Evolutionary conservation across 2,113 vertebrate genomes (phyloP).

Genomic region (Gymnarchus niloticus): DNA sequence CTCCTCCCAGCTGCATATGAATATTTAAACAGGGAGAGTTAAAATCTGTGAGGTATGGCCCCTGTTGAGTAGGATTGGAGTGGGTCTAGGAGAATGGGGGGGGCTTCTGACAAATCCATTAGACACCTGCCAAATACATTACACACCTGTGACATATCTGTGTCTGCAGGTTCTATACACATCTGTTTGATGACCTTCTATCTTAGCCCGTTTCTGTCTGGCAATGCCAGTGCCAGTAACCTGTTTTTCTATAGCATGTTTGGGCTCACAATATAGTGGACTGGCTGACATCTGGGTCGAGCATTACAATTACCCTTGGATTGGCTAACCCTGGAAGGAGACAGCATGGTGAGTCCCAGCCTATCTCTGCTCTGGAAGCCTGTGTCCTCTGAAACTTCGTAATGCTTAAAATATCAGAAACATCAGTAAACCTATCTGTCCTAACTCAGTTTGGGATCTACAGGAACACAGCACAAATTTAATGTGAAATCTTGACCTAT

Average conservation of each 20-base stretch:
- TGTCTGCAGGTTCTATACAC: conserved; percentile 48
- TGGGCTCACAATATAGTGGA: too few species aligned
- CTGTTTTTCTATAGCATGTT: too few species aligned
- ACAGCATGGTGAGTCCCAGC: not conserved
- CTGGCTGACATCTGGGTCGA: too few species aligned
- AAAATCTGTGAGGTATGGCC: conserved; percentile 50
- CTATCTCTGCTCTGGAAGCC: not conserved
- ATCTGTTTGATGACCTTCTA: conserved; percentile 53
- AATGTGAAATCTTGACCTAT: conserved; percentile 1
- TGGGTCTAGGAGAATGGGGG: conserved; percentile 15
- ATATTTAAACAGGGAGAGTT: conserved; percentile 56
- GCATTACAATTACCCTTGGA: not conserved
- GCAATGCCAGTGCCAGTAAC: too few species aligned
- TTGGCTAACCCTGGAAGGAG: not conserved
- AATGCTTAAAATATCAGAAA: not conserved
- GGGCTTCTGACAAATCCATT: not conserved
- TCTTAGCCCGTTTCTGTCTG: conserved; percentile 54
- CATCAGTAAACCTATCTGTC: not conserved
- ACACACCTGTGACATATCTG: conserved; percentile 40
- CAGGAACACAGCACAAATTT: not conserved
- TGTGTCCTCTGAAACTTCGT: not conserved
- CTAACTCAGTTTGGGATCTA: not conserved
- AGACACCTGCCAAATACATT: conserved; percentile 38
- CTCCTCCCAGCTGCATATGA: conserved; percentile 44
- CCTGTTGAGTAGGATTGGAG: not conserved